Percentiles rank a stretch among this genome's conserved stretches.
phyloP scores from a whole-genome alignment of 2,888 invertebrate species.

The Hydraecia micacea region DNA sequence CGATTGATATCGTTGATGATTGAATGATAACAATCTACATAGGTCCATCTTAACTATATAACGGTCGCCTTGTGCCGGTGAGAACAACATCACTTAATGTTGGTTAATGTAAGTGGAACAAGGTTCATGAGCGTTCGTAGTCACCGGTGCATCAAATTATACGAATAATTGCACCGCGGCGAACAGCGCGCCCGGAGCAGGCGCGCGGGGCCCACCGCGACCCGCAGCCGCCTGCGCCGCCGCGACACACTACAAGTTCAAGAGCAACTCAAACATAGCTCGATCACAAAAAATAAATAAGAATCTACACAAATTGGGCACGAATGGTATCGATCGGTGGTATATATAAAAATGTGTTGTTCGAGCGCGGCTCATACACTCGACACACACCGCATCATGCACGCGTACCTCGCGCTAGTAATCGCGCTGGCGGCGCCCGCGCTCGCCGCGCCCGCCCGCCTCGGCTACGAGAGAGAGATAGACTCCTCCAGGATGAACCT shows the following conservation, averaged over 20 bases:
- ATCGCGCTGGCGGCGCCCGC: slow-evolving; percentile 79
- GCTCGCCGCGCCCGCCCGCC: slow-evolving; percentile 78
- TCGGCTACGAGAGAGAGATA: slow-evolving; percentile 87
- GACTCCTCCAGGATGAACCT: slow-evolving; percentile 81
- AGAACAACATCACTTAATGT: slow-evolving; percentile 79
- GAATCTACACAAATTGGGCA: slow-evolving; percentile 85
- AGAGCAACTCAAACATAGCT: slow-evolving; percentile 76
- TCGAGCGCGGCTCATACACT: slow-evolving; percentile 88
- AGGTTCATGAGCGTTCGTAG: slow-evolving; percentile 87
- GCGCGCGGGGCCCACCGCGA: slow-evolving; percentile 56
- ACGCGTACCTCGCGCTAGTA: slow-evolving; percentile 85
- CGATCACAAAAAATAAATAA: slow-evolving; percentile 80
- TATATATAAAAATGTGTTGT: slow-evolving; percentile 87
- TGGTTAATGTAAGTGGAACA: slow-evolving; percentile 87
- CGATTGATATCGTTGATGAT: slow-evolving; percentile 35
- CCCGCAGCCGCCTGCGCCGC: slow-evolving; percentile 66
- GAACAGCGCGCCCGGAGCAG: slow-evolving; percentile 53
- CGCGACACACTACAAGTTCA: slow-evolving; percentile 84
- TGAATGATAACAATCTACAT: slow-evolving; percentile 52
- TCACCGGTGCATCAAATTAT: slow-evolving; percentile 81
- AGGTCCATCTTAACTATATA: slow-evolving; percentile 55
- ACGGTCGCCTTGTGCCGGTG: slow-evolving; percentile 82
- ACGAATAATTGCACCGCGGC: slow-evolving; percentile 74
- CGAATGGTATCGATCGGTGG: slow-evolving; percentile 87
- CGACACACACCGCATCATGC: slow-evolving; percentile 86